Evolutionary conservation across 2,797 vertebrate species (phyloP).

Genomic region (Chanos chanos): DNA sequence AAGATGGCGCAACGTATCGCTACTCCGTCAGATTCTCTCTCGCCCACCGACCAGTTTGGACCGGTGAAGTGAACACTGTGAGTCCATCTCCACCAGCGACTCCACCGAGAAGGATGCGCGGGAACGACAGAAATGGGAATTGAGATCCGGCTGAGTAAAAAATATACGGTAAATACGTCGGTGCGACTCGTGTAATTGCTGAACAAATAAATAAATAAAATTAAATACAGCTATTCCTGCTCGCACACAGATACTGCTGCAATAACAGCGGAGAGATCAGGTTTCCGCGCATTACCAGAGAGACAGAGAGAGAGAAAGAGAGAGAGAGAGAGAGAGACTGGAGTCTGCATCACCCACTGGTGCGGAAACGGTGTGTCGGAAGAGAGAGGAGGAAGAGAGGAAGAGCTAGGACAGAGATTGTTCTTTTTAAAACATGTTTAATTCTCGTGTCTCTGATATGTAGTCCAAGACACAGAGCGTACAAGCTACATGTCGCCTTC

Average conservation of each 20-base stretch:
- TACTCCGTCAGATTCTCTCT: not conserved
- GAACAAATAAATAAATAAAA: conserved; percentile 7
- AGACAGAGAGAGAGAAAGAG: too few relatives aligned
- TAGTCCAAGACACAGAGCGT: not conserved
- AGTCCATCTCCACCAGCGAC: not conserved
- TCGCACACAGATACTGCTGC: conserved; percentile 27
- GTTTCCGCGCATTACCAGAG: conserved; percentile 24
- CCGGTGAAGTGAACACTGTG: too few relatives aligned
- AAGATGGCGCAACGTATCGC: conserved; percentile 36
- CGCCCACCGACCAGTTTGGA: not conserved
- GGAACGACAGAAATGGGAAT: not conserved
- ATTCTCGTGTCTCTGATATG: too few relatives aligned
- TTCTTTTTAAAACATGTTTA: not conserved
- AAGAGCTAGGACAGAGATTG: not conserved
- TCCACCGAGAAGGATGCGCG: not conserved
- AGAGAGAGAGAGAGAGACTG: not conserved
- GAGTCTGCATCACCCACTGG: conserved; percentile 19
- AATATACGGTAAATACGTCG: not conserved
- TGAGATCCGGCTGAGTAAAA: not conserved
- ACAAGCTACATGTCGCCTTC: not conserved
- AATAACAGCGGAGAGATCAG: conserved; percentile 27
- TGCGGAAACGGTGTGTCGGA: conserved; percentile 2
- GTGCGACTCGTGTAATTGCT: not conserved
- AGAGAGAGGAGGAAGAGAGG: not conserved
- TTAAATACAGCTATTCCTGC: not conserved